phyloP scores from a whole-genome alignment of 1,140 invertebrate species.

The Hypsibius dujardini region DNA sequence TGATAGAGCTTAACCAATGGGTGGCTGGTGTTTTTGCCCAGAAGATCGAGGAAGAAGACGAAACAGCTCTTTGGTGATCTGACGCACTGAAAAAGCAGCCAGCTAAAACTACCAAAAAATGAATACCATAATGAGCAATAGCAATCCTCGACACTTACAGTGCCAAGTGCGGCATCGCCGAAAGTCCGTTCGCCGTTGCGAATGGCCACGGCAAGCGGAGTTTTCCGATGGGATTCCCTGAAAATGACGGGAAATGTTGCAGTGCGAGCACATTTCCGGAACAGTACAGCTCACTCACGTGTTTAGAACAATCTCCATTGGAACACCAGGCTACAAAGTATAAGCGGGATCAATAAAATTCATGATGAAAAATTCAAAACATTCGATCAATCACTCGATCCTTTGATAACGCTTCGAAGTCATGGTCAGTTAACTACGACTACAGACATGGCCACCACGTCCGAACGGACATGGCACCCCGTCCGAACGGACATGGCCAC shows the following conservation, averaged over 20 bases:
- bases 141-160: slow-evolving; percentile 34
- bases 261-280: slow-evolving; percentile 15
- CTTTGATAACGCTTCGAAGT: no score
- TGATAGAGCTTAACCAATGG: slow-evolving; percentile 67
- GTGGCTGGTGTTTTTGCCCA: slow-evolving; percentile 80
- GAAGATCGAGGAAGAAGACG: slow-evolving; percentile 64
- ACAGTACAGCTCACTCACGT: slow-evolving; percentile 46
- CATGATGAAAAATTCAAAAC: no score
- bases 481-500: slow-evolving; percentile 14
- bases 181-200: slow-evolving; percentile 74
- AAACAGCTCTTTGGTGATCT: slow-evolving; percentile 73
- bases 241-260: slow-evolving; percentile 19
- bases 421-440: no score
- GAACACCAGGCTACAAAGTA: slow-evolving; percentile 70
- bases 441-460: no score
- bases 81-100: slow-evolving; percentile 42
- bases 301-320: slow-evolving; percentile 97
- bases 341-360: no score
- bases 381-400: no score
- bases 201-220: slow-evolving; percentile 70
- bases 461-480: no score
- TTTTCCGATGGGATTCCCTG: slow-evolving; percentile 84
- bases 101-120: slow-evolving; percentile 1
- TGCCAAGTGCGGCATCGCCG: slow-evolving; percentile 73
- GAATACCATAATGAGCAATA: slow-evolving; percentile 17